A percentile compares a stretch with the other conserved stretches of the same genome.
Evolutionary conservation across 2,888 invertebrate species (phyloP).

Genomic region (Miltochrista miniata): DNA sequence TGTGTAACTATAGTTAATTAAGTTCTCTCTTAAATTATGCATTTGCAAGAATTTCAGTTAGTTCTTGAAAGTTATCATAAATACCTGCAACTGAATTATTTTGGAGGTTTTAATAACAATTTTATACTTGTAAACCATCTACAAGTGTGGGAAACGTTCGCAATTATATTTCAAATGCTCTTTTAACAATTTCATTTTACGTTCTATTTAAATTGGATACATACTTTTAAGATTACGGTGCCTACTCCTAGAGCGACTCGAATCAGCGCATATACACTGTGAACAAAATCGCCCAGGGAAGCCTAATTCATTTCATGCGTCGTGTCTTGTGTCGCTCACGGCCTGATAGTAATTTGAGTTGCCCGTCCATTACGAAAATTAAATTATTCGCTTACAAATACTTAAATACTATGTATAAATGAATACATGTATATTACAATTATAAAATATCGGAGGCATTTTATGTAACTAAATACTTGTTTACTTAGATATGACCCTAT

Average conservation of each 20-base stretch:
- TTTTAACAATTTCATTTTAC: conserved; percentile 21
- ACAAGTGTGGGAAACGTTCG: conserved; percentile 25
- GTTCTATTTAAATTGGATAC: conserved; percentile 41
- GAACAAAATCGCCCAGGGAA: conserved; percentile 57
- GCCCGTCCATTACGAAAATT: conserved; percentile 64
- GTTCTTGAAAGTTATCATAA: no score
- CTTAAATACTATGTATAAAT: neutral
- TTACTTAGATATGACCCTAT: conserved; percentile 34
- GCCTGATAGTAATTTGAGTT: conserved; percentile 63
- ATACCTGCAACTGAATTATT: no score
- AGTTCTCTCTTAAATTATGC: no score
- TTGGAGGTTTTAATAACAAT: no score
- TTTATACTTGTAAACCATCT: neutral
- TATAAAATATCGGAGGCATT: conserved; percentile 17
- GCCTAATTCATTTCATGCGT: conserved; percentile 66
- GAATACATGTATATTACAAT: neutral
- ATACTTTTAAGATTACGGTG: conserved; percentile 27
- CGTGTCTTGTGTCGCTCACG: conserved; percentile 59
- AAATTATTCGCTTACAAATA: conserved; percentile 55
- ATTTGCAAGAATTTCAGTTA: no score
- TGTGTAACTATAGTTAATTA: no score
- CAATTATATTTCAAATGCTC: conserved; percentile 32
- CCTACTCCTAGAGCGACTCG: conserved; percentile 25
- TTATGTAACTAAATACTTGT: conserved; percentile 23
- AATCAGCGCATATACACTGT: conserved; percentile 42